A percentile compares a stretch with the other conserved stretches of the same genome.
Evolutionary conservation across 1,140 invertebrate genomes (phyloP).

Genomic region (Homalodisca vitripennis): DNA sequence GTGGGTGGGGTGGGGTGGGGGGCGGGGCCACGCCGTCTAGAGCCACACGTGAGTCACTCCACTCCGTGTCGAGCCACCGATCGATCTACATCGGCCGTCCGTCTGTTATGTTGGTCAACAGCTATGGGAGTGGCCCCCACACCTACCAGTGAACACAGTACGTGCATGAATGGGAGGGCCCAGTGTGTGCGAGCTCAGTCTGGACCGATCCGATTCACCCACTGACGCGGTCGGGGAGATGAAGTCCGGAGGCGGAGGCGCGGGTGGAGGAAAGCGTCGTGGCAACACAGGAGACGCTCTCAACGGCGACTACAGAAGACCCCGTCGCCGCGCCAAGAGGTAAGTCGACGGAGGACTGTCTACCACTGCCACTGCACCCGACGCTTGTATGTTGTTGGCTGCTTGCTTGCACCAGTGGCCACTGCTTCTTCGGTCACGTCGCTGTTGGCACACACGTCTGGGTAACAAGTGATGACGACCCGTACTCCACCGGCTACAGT

Average conservation of each 20-base stretch:
- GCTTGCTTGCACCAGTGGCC: too few species aligned
- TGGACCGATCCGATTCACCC: slow-evolving; percentile 15
- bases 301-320: slow-evolving; percentile 35
- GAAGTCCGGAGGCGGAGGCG: slow-evolving; percentile 23
- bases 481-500: too few species aligned
- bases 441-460: too few species aligned
- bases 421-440: too few species aligned
- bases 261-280: neutral
- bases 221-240: slow-evolving; percentile 22
- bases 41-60: slow-evolving; percentile 6
- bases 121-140: slow-evolving; percentile 23
- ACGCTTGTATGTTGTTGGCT: too few species aligned
- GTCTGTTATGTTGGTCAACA: neutral
- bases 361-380: too few species aligned
- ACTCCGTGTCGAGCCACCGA: slow-evolving; percentile 8
- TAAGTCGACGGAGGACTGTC: too few species aligned
- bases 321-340: slow-evolving; percentile 32
- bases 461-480: too few species aligned
- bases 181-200: slow-evolving; percentile 27
- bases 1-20: slow-evolving; percentile 21
- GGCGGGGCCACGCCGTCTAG: slow-evolving; percentile 18
- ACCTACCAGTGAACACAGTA: too few species aligned
- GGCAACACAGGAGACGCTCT: slow-evolving; percentile 22
- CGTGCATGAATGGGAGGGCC: slow-evolving; percentile 25
- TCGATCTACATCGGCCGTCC: neutral